Percentiles rank a stretch among this genome's conserved stretches.
These are phyloP conservation scores for Nomada flava DNA, from an alignment of 2,888 invertebrate species.

Conservation along the genomic window DNA sequence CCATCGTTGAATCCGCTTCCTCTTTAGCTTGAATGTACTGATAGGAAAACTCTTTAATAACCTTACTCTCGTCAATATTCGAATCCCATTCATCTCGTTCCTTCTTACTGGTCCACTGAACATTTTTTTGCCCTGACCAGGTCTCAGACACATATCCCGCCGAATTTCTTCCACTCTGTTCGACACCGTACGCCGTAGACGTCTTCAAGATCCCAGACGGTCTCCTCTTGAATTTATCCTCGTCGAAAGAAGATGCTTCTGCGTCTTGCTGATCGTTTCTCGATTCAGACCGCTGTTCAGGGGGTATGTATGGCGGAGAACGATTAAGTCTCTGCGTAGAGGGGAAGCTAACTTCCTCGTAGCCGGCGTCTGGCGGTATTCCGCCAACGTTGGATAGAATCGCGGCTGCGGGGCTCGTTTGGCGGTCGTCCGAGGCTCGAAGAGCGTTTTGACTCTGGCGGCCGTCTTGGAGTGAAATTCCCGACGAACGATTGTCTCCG, in stretches of 20 bases:
- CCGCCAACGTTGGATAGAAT: slow-evolving; percentile 54
- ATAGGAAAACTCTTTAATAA: slow-evolving; percentile 83
- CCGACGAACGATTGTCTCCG: slow-evolving; percentile 66
- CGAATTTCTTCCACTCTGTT: slow-evolving; percentile 47
- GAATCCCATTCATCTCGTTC: slow-evolving; percentile 78
- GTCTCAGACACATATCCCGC: slow-evolving; percentile 70
- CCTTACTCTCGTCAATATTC: slow-evolving; percentile 80
- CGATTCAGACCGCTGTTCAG: slow-evolving; percentile 18
- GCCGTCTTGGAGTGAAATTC: slow-evolving; percentile 52
- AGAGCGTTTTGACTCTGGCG: slow-evolving; percentile 31
- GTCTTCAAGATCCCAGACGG: slow-evolving; percentile 78
- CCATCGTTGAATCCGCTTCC: background rate
- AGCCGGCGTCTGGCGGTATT: slow-evolving; percentile 80
- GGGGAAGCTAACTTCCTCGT: slow-evolving; percentile 76
- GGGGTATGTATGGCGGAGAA: slow-evolving; percentile 11
- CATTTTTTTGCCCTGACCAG: slow-evolving; percentile 76
- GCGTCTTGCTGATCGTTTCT: slow-evolving; percentile 43
- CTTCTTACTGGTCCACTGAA: slow-evolving; percentile 77
- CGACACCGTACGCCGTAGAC: slow-evolving; percentile 68
- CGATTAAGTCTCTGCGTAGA: slow-evolving; percentile 43
- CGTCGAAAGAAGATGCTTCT: slow-evolving; percentile 33
- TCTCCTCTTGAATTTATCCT: slow-evolving; percentile 66
- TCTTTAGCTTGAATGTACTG: slow-evolving; percentile 81
- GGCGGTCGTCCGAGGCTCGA: slow-evolving; percentile 50
- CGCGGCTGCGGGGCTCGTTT: slow-evolving; percentile 33